phyloP scores from a whole-genome alignment of 2,797 vertebrate genomes.

The Chaetodon trifasciatus region DNA sequence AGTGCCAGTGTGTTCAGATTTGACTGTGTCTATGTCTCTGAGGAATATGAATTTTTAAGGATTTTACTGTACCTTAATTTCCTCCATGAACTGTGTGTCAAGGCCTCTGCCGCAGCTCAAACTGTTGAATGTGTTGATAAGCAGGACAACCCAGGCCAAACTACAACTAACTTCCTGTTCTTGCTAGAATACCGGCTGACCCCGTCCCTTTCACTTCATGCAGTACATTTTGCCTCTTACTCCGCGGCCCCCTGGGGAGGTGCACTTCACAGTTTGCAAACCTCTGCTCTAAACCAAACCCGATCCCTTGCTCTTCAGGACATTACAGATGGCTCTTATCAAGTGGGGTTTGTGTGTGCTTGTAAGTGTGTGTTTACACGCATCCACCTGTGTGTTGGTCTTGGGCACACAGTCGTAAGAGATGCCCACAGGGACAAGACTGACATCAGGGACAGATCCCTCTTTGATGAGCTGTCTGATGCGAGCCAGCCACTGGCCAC shows the following conservation, averaged over 20 bases:
- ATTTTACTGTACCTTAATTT: background rate
- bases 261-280: slow-evolving; percentile 27
- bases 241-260: background rate
- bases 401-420: slow-evolving; percentile 86
- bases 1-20: background rate
- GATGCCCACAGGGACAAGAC: slow-evolving; percentile 89
- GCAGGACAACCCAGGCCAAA: background rate
- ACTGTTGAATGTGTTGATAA: background rate
- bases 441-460: slow-evolving; percentile 82
- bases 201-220: slow-evolving; percentile 5
- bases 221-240: slow-evolving; percentile 13
- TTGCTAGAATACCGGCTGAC: background rate
- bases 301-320: slow-evolving; percentile 30
- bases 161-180: slow-evolving; percentile 13
- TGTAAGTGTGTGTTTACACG: slow-evolving; percentile 34
- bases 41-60: background rate
- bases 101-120: background rate
- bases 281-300: slow-evolving; percentile 26
- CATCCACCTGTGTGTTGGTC: slow-evolving; percentile 61
- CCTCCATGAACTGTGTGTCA: slow-evolving; percentile 4
- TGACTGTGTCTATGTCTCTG: background rate
- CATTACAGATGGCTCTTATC: slow-evolving; percentile 46
- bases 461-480: slow-evolving; percentile 82
- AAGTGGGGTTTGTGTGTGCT: slow-evolving; percentile 18
- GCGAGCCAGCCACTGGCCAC: slow-evolving; percentile 87